Evolutionary conservation across 2,888 invertebrate genomes (phyloP), one percentile per base, ranked within the genome.

Genomic region (Ferrisia virgata): DNA sequence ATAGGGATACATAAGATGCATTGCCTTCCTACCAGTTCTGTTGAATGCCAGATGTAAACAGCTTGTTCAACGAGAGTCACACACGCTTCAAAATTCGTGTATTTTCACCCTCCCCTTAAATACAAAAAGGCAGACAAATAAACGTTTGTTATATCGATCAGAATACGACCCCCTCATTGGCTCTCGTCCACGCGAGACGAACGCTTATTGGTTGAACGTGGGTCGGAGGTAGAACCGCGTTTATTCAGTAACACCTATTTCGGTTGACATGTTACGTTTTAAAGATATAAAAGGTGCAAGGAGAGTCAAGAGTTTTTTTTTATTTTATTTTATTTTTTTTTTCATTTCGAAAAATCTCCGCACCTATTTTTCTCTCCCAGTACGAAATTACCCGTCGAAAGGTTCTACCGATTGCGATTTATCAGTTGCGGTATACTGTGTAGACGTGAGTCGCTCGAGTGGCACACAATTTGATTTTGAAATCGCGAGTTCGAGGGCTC

Each of bases 61-160:
- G 81, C 58, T 58, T 53, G 81, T 58, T 81, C 47, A 11, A 58
- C 33, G 25, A 53, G 36, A 25, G 81, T 47, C 81, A 33, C 58
- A 81, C 81, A 81, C 81, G 81, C 81, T 81, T 58, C 53, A 81
- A 81, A 81, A 81, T 81, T 81, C 58, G 81, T 81, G 58, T 81
- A 58, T 58, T 79, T 79, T 33, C 58, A 31, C 58, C 81, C 58
- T 36, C 64, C 81, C 58, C 36, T 36, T 40, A 15, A 43, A 79
- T 79, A 25, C 40, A 40, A 43, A 40, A 47, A 79, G 79, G 72
- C 72, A 76, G 40, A 83, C 83, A 72, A 83, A 83, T 83, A 83
- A 83, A 83, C 83, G 83, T 83, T 83, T 72, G 83, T 83, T 83
- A 43, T 83, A 83, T 83, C 83, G 83, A 83, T 83, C 83, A 83